These are phyloP conservation scores for Polyommatus iphigenia DNA, from an alignment of 2,888 invertebrate species.

Conservation along the genomic window DNA sequence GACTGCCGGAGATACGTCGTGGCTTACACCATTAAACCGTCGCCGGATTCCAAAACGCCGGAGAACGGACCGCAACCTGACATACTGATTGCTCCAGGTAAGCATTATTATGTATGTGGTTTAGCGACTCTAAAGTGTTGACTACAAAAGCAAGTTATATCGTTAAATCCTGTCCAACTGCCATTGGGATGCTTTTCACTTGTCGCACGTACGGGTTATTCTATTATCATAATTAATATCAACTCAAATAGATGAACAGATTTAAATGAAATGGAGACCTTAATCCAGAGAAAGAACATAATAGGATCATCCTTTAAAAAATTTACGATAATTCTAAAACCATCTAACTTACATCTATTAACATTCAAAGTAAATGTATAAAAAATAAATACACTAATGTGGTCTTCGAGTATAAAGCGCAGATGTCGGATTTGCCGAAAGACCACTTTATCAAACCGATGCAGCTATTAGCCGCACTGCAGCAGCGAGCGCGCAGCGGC, in stretches of 20 bases:
- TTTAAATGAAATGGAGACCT: too few relatives aligned
- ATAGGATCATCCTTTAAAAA: too few relatives aligned
- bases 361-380: conserved; percentile 1
- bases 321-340: too few relatives aligned
- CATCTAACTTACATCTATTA: not conserved
- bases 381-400: not conserved
- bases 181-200: too few relatives aligned
- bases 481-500: conserved; percentile 27
- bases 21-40: conserved; percentile 90
- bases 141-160: too few relatives aligned
- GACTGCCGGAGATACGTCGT: conserved; percentile 92
- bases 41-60: conserved; percentile 77
- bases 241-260: too few relatives aligned
- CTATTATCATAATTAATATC: too few relatives aligned
- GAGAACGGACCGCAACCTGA: conserved; percentile 84
- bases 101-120: not conserved
- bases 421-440: conserved; percentile 32
- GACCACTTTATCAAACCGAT: conserved; percentile 34
- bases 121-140: not conserved
- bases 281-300: too few relatives aligned
- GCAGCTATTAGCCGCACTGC: conserved; percentile 34
- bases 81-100: conserved; percentile 88
- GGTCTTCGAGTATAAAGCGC: conserved; percentile 24
- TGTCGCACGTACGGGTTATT: too few relatives aligned
- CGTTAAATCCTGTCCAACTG: too few relatives aligned